Conservation (phyloP, 2,797 vertebrate species). For the Liasis olivaceus region DNA sequence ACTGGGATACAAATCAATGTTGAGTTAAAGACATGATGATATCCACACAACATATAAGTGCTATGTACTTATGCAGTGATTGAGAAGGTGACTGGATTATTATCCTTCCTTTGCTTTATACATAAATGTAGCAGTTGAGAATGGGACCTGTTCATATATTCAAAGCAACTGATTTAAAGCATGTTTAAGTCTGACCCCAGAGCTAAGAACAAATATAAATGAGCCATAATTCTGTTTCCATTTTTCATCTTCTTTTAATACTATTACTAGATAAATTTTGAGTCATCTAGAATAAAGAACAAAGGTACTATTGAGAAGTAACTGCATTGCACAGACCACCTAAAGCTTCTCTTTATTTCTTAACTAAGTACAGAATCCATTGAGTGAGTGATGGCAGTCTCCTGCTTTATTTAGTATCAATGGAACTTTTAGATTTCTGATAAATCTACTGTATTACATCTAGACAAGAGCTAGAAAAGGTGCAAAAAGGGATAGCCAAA, state of each 20-base stretch:
- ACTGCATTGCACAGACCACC: neutral
- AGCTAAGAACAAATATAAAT: neutral
- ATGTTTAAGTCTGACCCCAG: neutral
- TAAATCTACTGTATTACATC: too few relatives aligned
- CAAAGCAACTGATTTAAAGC: neutral
- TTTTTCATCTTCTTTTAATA: conserved; percentile 11
- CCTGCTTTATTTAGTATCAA: neutral
- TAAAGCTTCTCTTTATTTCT: neutral
- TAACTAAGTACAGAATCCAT: neutral
- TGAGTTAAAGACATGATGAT: neutral
- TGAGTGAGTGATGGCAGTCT: neutral
- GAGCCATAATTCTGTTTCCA: neutral
- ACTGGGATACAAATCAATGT: neutral
- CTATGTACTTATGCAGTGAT: neutral
- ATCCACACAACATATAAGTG: neutral
- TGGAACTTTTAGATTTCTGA: neutral
- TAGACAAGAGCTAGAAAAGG: neutral
- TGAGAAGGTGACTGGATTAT: neutral
- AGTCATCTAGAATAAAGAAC: neutral
- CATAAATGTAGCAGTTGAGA: neutral
- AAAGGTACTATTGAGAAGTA: neutral
- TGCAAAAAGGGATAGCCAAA: neutral
- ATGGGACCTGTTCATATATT: neutral
- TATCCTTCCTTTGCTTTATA: too few relatives aligned
- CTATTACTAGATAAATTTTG: neutral